Conservation (phyloP, 2,797 vertebrate species). For the Silurus aristotelis region DNA sequence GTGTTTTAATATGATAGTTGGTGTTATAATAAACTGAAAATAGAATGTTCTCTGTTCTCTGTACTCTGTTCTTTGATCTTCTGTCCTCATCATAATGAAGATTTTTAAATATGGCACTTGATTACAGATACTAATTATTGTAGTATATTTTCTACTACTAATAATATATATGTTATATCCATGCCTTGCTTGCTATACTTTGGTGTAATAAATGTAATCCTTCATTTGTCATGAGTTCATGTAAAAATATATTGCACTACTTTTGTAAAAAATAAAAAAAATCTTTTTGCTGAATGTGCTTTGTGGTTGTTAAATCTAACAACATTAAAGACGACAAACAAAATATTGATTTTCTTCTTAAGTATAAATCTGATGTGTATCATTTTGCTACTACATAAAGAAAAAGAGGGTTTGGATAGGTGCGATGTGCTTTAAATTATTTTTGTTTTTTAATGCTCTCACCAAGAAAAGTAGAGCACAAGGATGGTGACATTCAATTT, state of each 20-base stretch:
- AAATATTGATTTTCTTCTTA: slow-evolving; percentile 1
- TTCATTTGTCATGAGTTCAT: not conserved
- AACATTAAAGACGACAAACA: slow-evolving; percentile 18
- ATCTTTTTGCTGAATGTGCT: not conserved
- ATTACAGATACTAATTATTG: not conserved
- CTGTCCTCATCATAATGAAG: not conserved
- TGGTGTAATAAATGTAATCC: slow-evolving; percentile 8
- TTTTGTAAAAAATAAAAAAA: not conserved
- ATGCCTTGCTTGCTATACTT: slow-evolving; percentile 1
- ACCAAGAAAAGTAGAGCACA: not conserved
- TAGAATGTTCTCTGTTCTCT: not conserved
- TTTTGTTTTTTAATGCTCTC: not conserved
- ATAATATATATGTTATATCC: not conserved
- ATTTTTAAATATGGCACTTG: not conserved
- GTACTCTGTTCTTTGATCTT: too few species aligned
- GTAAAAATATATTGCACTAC: slow-evolving; percentile 6
- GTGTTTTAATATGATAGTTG: slow-evolving; percentile 8
- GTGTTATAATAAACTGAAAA: slow-evolving; percentile 10
- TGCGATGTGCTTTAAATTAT: not conserved
- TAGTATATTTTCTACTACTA: not conserved
- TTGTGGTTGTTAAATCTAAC: slow-evolving; percentile 30
- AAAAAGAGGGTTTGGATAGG: not conserved
- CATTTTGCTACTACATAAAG: not conserved
- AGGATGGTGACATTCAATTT: not conserved
- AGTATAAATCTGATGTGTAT: not conserved